Evolutionary conservation across 2,113 vertebrate genomes (phyloP).

Genomic region (Campylomormyrus numenius): DNA sequence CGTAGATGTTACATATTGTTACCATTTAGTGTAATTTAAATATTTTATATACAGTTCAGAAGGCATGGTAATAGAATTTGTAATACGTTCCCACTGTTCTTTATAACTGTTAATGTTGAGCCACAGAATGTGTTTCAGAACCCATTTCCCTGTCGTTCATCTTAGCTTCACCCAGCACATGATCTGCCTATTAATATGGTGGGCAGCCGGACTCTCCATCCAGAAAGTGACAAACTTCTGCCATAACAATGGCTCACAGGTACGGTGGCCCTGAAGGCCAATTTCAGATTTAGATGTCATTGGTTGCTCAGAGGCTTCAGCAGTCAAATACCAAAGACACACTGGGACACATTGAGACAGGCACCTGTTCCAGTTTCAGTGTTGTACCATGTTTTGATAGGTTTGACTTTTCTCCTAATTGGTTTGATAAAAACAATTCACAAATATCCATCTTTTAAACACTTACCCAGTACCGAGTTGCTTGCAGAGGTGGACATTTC

Average conservation of each 20-base stretch:
- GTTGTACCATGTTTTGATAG: background rate
- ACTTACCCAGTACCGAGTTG: background rate
- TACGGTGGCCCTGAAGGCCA: background rate
- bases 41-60: background rate
- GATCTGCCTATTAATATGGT: background rate
- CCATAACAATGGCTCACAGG: background rate
- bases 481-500: background rate
- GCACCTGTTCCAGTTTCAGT: background rate
- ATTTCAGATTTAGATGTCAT: background rate
- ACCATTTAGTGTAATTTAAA: background rate
- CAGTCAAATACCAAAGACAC: background rate
- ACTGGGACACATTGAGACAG: background rate
- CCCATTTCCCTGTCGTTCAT: background rate
- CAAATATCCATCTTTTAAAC: background rate
- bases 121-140: background rate
- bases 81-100: background rate
- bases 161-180: background rate
- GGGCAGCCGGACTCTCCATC: background rate
- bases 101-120: background rate
- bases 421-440: background rate
- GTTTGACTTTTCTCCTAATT: background rate
- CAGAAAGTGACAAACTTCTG: background rate
- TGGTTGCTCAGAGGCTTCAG: background rate
- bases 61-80: background rate
- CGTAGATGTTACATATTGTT: background rate